Conservation (phyloP, 1,140 invertebrate genomes). For the Armadillidium nasatum region DNA sequence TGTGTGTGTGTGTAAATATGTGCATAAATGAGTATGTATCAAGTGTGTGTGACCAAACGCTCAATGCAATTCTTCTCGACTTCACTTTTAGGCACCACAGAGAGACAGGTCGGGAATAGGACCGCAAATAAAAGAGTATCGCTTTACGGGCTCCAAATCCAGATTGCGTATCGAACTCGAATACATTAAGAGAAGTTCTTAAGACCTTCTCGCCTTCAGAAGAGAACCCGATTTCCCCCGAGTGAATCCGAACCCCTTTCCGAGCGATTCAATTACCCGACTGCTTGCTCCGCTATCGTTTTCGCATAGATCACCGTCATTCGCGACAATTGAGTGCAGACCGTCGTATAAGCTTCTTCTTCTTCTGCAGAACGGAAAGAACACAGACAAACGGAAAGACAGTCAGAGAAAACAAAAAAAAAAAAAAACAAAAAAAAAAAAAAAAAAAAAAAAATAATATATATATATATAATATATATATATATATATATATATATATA, state of each 20-base stretch:
- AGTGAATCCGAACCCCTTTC: background rate
- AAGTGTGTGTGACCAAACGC: too few relatives aligned
- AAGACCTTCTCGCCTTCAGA: too few relatives aligned
- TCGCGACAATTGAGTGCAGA: background rate
- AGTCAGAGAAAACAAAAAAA: too few relatives aligned
- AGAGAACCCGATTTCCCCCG: background rate
- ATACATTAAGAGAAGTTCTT: background rate
- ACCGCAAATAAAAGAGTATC: conserved; percentile 1
- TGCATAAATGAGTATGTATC: too few relatives aligned
- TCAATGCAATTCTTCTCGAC: background rate
- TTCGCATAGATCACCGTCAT: conserved; percentile 5
- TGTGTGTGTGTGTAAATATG: too few relatives aligned
- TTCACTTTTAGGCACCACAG: background rate
- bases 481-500: too few relatives aligned
- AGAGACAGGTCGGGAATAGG: background rate
- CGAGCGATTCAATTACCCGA: conserved; percentile 11
- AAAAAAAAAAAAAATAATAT: too few relatives aligned
- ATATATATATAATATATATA: too few relatives aligned
- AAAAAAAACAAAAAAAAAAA: too few relatives aligned
- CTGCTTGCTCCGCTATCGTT: conserved; percentile 8
- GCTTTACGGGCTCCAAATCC: background rate
- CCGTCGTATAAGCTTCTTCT: background rate
- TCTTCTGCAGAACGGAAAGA: too few relatives aligned
- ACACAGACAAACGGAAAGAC: too few relatives aligned
- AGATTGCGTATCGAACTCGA: conserved; percentile 1